Base-by-base conservation (phyloP, 2,797 vertebrate genomes). In the Bradypodion ventrale region DNA sequence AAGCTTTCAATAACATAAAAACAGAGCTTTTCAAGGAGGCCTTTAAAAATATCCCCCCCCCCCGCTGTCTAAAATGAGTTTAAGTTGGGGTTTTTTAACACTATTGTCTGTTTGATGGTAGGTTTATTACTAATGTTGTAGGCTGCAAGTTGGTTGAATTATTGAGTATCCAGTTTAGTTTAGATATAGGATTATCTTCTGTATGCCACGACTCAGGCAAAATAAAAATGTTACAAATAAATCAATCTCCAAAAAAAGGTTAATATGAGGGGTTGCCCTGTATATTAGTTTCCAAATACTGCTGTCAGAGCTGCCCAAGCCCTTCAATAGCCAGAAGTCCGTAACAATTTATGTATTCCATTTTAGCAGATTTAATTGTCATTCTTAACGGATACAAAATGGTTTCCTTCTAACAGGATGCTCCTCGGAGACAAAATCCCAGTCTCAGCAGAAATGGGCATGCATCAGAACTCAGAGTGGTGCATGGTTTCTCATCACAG, bases 401-500 rank as follows among this genome's bases (percentile, higher is more conserved):
- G n/a, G 23, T 1, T 35, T 3, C 2, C 21, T 75, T 56, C 32
- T 63, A 40, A 0, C 23, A 0, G 4, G 16, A 0, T 1, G 13
- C 8, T 29, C 25, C 1, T 3, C 9, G 9, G 7, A 6, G 40
- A 25, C 75, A 37, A 0, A 83, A 91, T 73, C 90, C 85, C 69
- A 87, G 93, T 87, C 90, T 94, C 90, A 90, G 91, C 0, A 37
- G 76, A 59, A 59, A 60, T 0, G 5, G 63, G 88, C 72, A 84
- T 68, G 35, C 88, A 92, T 93, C 91, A 92, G 82, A 88, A 21
- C 23, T 94, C 95, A 95, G 95, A 76, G 93, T 92, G 88, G 90
- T 95, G 94, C 88, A 94, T 85, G 94, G 85, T 86, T 65, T 87
- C 87, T 94, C 93, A 85, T 92, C 93, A 94, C 1, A 76, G 94